Conservation (phyloP, 2,888 invertebrate species). For the Craniophora ligustri region DNA sequence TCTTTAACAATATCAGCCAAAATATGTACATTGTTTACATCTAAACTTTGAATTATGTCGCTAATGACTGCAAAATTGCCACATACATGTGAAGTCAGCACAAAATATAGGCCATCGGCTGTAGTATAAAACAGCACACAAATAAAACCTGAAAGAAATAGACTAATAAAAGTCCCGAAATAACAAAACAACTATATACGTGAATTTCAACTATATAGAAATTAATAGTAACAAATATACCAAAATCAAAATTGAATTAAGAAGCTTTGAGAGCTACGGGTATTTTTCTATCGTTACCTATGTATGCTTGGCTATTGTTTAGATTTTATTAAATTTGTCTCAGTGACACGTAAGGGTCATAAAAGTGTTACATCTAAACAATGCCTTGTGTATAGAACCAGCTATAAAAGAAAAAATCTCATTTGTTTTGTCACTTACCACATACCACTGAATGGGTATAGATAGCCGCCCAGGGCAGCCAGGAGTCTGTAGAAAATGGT, state of each 20-base stretch:
- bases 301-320: no score
- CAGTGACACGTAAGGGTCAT: no score
- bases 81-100: slow-evolving; percentile 75
- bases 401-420: background rate
- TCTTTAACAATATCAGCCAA: slow-evolving; percentile 67
- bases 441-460: slow-evolving; percentile 65
- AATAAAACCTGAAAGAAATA: slow-evolving; percentile 65
- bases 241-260: no score
- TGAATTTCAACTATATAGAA: no score
- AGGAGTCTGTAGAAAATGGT: slow-evolving; percentile 71
- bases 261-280: no score
- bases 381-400: no score
- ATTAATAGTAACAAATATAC: no score
- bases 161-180: no score
- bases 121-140: slow-evolving; percentile 73
- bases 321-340: no score
- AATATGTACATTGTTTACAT: slow-evolving; percentile 43
- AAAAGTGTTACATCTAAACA: no score
- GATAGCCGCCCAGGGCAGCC: slow-evolving; percentile 68
- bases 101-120: slow-evolving; percentile 73
- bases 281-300: no score
- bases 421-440: slow-evolving; percentile 64
- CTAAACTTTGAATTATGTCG: slow-evolving; percentile 62
- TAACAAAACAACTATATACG: no score
- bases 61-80: slow-evolving; percentile 71